Evolutionary conservation across 1,140 invertebrate genomes (phyloP).

Genomic region (Habropoda laboriosa): DNA sequence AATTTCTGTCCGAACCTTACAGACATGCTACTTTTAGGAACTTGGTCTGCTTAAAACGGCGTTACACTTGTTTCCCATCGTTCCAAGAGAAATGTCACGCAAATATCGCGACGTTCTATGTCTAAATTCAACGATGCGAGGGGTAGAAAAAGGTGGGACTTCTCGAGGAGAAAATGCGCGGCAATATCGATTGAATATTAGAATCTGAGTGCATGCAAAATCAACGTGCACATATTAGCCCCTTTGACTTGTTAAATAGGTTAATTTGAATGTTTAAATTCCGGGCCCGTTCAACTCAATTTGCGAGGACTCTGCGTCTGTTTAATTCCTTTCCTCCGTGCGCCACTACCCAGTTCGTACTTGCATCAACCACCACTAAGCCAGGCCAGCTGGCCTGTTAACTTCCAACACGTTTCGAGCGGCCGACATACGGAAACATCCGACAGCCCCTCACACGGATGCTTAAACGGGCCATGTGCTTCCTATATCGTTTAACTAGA

Average conservation of each 20-base stretch:
- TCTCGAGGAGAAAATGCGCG: slow-evolving; percentile 57
- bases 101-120: background rate
- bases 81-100: too few species aligned
- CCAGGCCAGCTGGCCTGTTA: slow-evolving; percentile 55
- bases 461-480: slow-evolving; percentile 37
- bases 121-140: too few species aligned
- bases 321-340: slow-evolving; percentile 74
- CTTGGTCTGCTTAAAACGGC: background rate
- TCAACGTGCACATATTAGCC: slow-evolving; percentile 69
- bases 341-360: slow-evolving; percentile 37
- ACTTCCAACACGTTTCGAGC: slow-evolving; percentile 52
- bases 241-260: slow-evolving; percentile 79
- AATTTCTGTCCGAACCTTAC: background rate
- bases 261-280: slow-evolving; percentile 82
- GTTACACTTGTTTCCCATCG: background rate
- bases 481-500: slow-evolving; percentile 56
- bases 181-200: slow-evolving; percentile 78
- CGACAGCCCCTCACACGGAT: slow-evolving; percentile 22
- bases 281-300: slow-evolving; percentile 76
- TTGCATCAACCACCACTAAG: slow-evolving; percentile 36
- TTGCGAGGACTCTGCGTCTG: slow-evolving; percentile 74
- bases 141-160: background rate
- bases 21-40: background rate
- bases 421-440: slow-evolving; percentile 47
- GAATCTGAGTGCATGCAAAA: slow-evolving; percentile 64